These are phyloP conservation scores for Sinodicranocentrus sp. DNA, from an alignment of 2,888 invertebrate genomes.

Conservation along the genomic window DNA sequence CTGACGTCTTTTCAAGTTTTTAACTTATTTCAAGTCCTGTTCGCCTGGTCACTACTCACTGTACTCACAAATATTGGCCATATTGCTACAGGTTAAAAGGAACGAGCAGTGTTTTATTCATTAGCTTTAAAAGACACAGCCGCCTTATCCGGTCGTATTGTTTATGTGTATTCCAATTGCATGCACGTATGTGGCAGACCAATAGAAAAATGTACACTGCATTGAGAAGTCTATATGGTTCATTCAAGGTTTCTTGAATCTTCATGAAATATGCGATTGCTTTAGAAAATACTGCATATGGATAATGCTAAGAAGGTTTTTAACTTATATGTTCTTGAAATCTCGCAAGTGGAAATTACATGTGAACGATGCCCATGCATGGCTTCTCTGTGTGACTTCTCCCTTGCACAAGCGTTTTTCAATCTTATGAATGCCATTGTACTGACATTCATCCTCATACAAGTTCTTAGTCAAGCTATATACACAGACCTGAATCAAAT, in stretches of 20 bases:
- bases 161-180: conserved; percentile 49
- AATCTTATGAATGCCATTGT: too few relatives aligned
- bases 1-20: conserved; percentile 55
- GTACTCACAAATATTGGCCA: too few relatives aligned
- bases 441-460: too few relatives aligned
- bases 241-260: conserved; percentile 52
- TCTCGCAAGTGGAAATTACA: conserved; percentile 33
- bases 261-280: conserved; percentile 32
- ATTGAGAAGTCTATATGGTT: conserved; percentile 15
- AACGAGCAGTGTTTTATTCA: too few relatives aligned
- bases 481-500: background rate
- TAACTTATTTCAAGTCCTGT: too few relatives aligned
- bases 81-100: too few relatives aligned
- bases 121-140: too few relatives aligned
- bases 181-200: background rate
- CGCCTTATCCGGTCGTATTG: conserved; percentile 27
- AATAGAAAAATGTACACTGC: background rate
- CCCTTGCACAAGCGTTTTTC: too few relatives aligned
- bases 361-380: conserved; percentile 12
- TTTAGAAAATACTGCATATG: background rate
- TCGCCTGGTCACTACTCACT: too few relatives aligned
- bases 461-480: background rate
- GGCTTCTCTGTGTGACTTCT: conserved; percentile 22
- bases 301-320: background rate
- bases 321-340: conserved; percentile 24